Conservation (phyloP, 2,797 vertebrate species). For the Lacerta viridis region DNA sequence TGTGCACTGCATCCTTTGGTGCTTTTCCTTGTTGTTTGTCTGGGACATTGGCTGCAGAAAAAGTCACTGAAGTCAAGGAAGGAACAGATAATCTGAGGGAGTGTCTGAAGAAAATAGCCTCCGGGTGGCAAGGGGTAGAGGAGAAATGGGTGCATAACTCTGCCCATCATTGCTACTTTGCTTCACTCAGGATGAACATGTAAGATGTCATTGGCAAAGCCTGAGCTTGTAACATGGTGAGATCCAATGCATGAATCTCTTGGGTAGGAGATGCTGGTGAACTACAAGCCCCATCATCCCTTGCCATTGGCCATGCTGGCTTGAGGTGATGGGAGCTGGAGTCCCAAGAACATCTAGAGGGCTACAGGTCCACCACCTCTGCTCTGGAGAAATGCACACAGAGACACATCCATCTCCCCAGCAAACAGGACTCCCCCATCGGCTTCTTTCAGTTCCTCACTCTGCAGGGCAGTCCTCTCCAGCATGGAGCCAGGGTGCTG, state of each 20-base stretch:
- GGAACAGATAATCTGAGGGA: neutral
- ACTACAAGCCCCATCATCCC: neutral
- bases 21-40: slow-evolving; percentile 9
- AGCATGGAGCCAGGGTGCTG: neutral
- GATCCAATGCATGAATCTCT: neutral
- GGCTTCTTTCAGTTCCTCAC: neutral
- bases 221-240: neutral
- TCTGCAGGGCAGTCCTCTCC: neutral
- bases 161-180: neutral
- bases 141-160: neutral
- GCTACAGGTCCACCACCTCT: neutral
- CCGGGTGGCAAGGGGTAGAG: too few relatives aligned
- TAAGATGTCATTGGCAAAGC: neutral
- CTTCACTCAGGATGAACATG: neutral
- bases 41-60: neutral
- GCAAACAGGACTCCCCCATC: neutral
- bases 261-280: neutral
- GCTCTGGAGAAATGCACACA: neutral
- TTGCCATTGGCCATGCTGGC: too few relatives aligned
- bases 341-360: neutral
- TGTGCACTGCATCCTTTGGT: neutral
- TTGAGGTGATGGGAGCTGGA: too few relatives aligned
- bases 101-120: neutral
- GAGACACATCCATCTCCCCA: neutral
- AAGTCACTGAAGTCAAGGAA: neutral